Evolutionary conservation across 37 sponge, comb jelly and placozoan species (phyloP), one percentile per base, ranked within the genome.

Genomic region (Aplysina aerophoba): DNA sequence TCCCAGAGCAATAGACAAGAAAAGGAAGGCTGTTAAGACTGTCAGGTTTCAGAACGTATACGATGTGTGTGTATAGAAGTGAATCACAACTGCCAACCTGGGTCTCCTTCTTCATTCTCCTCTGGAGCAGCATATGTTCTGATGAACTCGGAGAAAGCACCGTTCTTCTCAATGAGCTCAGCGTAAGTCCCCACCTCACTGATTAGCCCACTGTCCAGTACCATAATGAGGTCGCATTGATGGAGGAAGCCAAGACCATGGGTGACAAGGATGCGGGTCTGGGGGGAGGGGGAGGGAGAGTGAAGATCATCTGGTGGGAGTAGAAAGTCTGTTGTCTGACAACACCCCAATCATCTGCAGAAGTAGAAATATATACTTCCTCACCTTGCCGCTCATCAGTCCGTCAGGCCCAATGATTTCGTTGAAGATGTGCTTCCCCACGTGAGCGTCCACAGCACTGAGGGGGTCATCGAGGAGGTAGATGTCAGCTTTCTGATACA

Each of bases 381-480:
- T 67, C 81, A 98, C 98, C 95, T 94, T 99, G 44, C 92, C 84
- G 36, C 85, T 92, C 79, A 99, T 85, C 81, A 95, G 38, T 55
- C 99, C 99, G 11, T 95, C 85, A 50, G 99, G 99, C 79, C 99
- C 99, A 40, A 99, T 93, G 33, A 99, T 94, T 38, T 95, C 85
- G 0, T 97, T 91, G 87, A 97, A 99, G 88, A 99, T 93, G 87
- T 99, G 99, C 75, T 99, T 95, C 28, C 99, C 99, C 0, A 99
- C 99, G 68, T 99, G 99, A 3, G 99, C 85, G 86, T 99, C 99
- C 35, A 99, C 99, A 31, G 99, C 99, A 84, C 91, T 90, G 41
- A 98, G 86, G 0, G 99, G 97, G 89, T 98, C 97, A 80, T 98
- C 99, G 34, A 98, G 80, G 68, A 96, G 84, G 80, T 92, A 96